These are phyloP conservation scores for Actinemys pallida DNA, from an alignment of 2,113 vertebrate species.

Conservation along the genomic window DNA sequence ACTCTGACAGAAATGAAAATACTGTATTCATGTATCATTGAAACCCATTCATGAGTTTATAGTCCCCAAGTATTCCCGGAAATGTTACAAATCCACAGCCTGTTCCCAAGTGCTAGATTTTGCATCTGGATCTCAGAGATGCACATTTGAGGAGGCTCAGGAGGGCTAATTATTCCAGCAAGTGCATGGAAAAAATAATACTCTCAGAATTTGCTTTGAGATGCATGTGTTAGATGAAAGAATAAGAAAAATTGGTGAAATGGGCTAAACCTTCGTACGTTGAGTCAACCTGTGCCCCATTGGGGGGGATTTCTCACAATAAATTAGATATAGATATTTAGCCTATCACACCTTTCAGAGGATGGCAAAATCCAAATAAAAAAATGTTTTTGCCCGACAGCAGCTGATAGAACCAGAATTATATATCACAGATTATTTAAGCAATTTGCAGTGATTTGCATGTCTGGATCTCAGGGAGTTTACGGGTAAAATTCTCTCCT, in stretches of 20 bases:
- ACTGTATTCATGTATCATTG: not conserved
- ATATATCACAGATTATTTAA: not conserved
- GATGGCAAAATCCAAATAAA: not conserved
- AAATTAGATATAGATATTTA: not conserved
- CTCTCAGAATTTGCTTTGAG: not conserved
- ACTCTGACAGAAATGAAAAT: not conserved
- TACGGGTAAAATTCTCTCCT: not conserved
- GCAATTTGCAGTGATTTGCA: not conserved
- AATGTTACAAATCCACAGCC: not conserved
- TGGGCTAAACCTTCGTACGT: not conserved
- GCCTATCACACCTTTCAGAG: not conserved
- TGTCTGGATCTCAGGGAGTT: not conserved
- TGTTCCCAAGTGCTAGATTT: not conserved
- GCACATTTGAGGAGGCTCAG: not conserved
- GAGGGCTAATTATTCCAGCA: not conserved
- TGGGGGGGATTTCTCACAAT: not conserved
- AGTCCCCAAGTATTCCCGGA: not conserved
- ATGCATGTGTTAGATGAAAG: not conserved
- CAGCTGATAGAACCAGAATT: rapidly evolving
- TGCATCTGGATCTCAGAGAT: not conserved
- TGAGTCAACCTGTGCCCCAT: not conserved
- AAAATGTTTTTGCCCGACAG: not conserved
- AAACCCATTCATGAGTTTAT: not conserved
- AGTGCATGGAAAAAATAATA: not conserved
- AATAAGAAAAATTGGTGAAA: not conserved